Conservation (phyloP, 1,140 invertebrate genomes). For the Lamellibrachia luymesi region DNA sequence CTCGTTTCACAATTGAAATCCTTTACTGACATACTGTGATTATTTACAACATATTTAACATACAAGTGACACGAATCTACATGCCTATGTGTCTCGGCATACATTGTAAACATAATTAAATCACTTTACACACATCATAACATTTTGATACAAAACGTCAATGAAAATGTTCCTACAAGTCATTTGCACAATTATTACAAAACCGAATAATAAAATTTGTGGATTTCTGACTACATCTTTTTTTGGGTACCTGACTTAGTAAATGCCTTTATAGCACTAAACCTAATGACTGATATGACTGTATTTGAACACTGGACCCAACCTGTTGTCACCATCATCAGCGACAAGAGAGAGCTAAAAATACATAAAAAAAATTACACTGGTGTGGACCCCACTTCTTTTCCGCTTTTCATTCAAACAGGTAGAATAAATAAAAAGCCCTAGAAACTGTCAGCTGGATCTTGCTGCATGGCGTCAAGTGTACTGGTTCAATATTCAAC, state of each 20-base stretch:
- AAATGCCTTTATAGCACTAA: no score
- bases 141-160: constrained; percentile 1
- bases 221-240: no score
- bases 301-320: background rate
- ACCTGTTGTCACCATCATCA: background rate
- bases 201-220: no score
- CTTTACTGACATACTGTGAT: background rate
- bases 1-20: background rate
- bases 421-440: background rate
- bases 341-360: background rate
- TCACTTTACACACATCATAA: background rate
- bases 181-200: no score
- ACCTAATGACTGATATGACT: no score
- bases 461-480: background rate
- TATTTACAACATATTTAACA: background rate
- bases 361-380: background rate
- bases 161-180: background rate
- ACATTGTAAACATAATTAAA: background rate
- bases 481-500: background rate
- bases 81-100: background rate
- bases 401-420: background rate
- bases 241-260: no score
- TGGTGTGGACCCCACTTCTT: background rate
- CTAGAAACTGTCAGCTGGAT: background rate
- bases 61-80: background rate